Conservation (phyloP, 2,797 vertebrate species). For the Phalanger gymnotis region DNA sequence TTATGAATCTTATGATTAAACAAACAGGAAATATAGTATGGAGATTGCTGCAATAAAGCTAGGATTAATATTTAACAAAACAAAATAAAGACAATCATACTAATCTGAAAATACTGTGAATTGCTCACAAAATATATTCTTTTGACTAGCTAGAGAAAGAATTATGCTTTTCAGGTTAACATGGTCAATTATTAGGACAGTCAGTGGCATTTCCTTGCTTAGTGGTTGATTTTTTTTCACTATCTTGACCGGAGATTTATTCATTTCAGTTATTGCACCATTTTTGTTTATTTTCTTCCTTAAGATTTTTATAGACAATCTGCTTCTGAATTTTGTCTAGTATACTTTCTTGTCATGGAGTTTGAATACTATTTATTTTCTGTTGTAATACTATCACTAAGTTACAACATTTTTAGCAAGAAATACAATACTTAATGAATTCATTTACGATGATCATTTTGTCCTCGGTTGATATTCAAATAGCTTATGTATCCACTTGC, state of each 20-base stretch:
- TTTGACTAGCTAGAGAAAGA: constrained; percentile 34
- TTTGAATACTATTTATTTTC: constrained; percentile 14
- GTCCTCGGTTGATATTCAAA: constrained; percentile 14
- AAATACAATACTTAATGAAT: background rate
- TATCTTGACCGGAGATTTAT: constrained; percentile 7
- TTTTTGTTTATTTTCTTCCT: constrained; percentile 13
- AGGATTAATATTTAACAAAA: background rate
- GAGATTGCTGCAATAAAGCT: background rate
- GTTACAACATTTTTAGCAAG: background rate
- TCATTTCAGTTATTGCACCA: constrained; percentile 4
- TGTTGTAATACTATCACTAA: background rate
- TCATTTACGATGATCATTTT: constrained; percentile 38
- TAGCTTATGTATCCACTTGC: constrained; percentile 5
- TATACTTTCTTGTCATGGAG: background rate
- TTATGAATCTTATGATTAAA: constrained; percentile 28
- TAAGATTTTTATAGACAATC: constrained; percentile 15
- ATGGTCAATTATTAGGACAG: background rate
- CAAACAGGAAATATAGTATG: constrained; percentile 18
- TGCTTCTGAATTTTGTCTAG: constrained; percentile 13
- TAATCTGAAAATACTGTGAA: constrained; percentile 1
- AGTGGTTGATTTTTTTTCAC: constrained; percentile 34
- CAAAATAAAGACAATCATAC: background rate
- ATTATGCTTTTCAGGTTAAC: constrained; percentile 19
- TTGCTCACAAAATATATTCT: constrained; percentile 28
- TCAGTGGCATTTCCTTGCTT: constrained; percentile 39